Evolutionary conservation across 2,797 vertebrate genomes (phyloP).

Genomic region (Hypotaenidia philippensis): DNA sequence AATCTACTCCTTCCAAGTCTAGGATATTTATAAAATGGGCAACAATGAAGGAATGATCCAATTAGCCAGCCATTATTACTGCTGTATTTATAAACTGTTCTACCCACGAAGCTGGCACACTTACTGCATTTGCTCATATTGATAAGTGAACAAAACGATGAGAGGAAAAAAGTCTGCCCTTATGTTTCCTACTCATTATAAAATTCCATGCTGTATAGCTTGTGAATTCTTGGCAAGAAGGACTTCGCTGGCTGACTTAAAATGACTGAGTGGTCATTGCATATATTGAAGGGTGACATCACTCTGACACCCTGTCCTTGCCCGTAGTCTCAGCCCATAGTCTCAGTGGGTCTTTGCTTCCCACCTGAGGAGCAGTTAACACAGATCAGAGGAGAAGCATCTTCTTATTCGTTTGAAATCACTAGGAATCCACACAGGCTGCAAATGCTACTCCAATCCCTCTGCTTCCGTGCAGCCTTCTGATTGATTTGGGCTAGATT

Average conservation of each 20-base stretch:
- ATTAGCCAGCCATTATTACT: slow-evolving; percentile 60
- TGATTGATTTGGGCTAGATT: not conserved
- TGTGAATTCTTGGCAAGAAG: slow-evolving; percentile 1
- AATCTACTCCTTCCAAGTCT: slow-evolving; percentile 35
- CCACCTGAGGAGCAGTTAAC: not conserved
- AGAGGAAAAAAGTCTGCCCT: not conserved
- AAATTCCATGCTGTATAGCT: slow-evolving; percentile 11
- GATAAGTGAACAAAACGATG: slow-evolving; percentile 50
- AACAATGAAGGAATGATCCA: slow-evolving; percentile 57
- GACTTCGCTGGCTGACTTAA: slow-evolving; percentile 20
- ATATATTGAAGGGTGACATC: not conserved
- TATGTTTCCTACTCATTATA: slow-evolving; percentile 40
- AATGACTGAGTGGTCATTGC: not conserved
- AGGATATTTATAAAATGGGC: slow-evolving; percentile 55
- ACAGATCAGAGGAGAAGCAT: not conserved
- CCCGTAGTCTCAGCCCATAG: not conserved
- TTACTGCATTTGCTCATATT: slow-evolving; percentile 48
- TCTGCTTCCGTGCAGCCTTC: not conserved
- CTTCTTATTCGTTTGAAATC: not conserved
- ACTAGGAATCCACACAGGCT: not conserved
- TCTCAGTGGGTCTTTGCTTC: not conserved
- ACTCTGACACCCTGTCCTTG: not conserved
- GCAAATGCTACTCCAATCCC: rapidly evolving
- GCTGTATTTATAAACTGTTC: slow-evolving; percentile 70
- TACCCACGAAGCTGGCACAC: slow-evolving; percentile 56